A percentile compares a stretch with the other conserved stretches of the same genome.
phyloP scores from a whole-genome alignment of 2,113 vertebrate genomes.

The Hemicordylus capensis region DNA sequence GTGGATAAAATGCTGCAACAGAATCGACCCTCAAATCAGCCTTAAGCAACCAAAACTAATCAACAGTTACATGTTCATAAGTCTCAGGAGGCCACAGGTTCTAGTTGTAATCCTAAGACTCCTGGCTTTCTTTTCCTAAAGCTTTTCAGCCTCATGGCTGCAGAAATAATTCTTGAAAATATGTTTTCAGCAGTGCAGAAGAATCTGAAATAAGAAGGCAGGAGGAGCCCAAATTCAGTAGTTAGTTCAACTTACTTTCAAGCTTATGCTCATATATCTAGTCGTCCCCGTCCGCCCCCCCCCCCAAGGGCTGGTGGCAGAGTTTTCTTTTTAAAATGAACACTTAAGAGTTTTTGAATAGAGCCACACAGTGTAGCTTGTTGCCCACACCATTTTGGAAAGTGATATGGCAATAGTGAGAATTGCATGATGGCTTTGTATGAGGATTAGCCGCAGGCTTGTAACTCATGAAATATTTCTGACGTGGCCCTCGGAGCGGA shows the following conservation, averaged over 20 bases:
- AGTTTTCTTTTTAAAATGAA: not conserved
- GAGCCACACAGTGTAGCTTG: not conserved
- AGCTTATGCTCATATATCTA: not conserved
- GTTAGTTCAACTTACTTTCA: not conserved
- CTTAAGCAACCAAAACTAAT: not conserved
- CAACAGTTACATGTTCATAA: not conserved
- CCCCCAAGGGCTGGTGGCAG: too few relatives aligned
- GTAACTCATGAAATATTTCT: constrained; percentile 1
- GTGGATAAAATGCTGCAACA: not conserved
- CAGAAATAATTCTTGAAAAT: not conserved
- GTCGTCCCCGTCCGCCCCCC: not conserved
- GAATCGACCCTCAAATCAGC: not conserved
- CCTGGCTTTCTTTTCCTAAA: not conserved
- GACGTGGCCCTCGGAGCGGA: not conserved
- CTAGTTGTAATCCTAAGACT: not conserved
- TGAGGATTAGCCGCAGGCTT: not conserved
- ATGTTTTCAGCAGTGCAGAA: not conserved
- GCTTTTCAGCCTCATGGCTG: not conserved
- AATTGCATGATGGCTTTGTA: not conserved
- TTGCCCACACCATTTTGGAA: not conserved
- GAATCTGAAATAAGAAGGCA: not conserved
- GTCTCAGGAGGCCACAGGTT: not conserved
- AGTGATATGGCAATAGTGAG: not conserved
- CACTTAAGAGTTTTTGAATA: not conserved
- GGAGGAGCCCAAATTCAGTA: not conserved